Evolutionary conservation across 2,113 vertebrate genomes (phyloP), one percentile per base, ranked within the genome.

Genomic region (Pyrgilauda ruficollis): DNA sequence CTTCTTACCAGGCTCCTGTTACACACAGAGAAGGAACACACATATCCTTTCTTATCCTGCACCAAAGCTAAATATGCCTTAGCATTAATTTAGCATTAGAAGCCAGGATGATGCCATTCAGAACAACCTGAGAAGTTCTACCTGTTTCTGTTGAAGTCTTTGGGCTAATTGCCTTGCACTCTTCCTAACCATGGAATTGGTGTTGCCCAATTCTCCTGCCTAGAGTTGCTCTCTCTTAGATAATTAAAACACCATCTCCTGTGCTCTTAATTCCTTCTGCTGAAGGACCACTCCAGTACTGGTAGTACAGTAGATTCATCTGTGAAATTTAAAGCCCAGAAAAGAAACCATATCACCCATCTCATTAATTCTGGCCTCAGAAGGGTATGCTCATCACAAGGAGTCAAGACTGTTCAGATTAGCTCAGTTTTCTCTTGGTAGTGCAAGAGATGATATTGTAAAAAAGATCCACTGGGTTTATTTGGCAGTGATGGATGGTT

Each of bases 351-450:
- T 86, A 20, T 91, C 55, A 78, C 55, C 47, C 79, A 93, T 93
- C 61, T 96, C 68, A 92, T 86, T 97, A 96, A 80, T 89, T 93
- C 39, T 78, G 52, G 44, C 66, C 92, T 93, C 94, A 50, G 72
- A 91, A 87, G 86, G n/a, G 9, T 80, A 75, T 33, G 28, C n/a
- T 93, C 41, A 77, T 90, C 30, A 15, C 26, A 78, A 83, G 73
- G 73, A 86, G 33, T 37, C 49, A 88, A 50, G 31, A 41, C 76
- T 84, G 21, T 72, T 86, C 89, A 56, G 62, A 84, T 95, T 91
- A 82, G 37, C 59, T 92, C 41, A 44, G 41, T 94, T 96, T 90
- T 94, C 93, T 96, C 90, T 81, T 84, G 85, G 44, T 88, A 85
- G 33, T 64, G 37, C 44, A 73, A 70, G 59, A 86, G 64, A 46